Evolutionary conservation across 2,113 vertebrate species (phyloP), one percentile per base, ranked within the genome.

Genomic region (Campylomormyrus tamandua): DNA sequence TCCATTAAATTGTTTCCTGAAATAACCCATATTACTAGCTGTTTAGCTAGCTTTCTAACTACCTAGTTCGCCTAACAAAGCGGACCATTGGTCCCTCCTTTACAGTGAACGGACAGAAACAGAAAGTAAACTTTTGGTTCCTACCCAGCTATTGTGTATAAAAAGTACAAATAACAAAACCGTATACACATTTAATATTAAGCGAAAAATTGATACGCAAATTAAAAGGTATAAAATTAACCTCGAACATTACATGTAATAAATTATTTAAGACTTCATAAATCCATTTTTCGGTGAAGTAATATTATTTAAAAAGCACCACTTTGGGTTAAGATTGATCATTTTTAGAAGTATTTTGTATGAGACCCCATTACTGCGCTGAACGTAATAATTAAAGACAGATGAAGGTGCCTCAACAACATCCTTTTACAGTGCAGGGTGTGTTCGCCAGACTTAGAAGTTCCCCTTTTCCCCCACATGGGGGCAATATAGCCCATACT

Each of bases 401-500:
- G 9, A 70, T 31, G 10, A 70, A 31, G 27, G 62, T 70, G 10
- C 62, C 27, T 70, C n/a, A 45, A 42, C 42, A 45, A 42, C 39
- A 45, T 24, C 42, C 77, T 31, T 83, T 45, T 83, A 27, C 62
- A 31, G 62, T 31, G 62, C 27, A 45, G 83, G 42, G 24, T n/a
- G 83, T 85, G 42, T n/a, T 42, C n/a, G 5, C 15, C 80, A 21
- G 8, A 45, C 19, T 48, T 45, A 48, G 83, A 48, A 86, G 21
- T 87, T 56, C 27, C 17, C 56, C 4, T 56, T 87, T 62, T n/a
- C 45, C 50, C 62, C 91, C 95, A 95, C 93, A 86, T 87, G 95
- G 95, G 92, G 94, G 93, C 89, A 90, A 91, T 95, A 96, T 6
- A 95, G 62, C 62, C n/a, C n/a, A 31, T 93, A 93, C 96, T 95